A percentile compares a stretch with the other conserved stretches of the same genome.
Evolutionary conservation across 2,113 vertebrate species (phyloP).

Genomic region (Cyphomyrus discorhynchus): DNA sequence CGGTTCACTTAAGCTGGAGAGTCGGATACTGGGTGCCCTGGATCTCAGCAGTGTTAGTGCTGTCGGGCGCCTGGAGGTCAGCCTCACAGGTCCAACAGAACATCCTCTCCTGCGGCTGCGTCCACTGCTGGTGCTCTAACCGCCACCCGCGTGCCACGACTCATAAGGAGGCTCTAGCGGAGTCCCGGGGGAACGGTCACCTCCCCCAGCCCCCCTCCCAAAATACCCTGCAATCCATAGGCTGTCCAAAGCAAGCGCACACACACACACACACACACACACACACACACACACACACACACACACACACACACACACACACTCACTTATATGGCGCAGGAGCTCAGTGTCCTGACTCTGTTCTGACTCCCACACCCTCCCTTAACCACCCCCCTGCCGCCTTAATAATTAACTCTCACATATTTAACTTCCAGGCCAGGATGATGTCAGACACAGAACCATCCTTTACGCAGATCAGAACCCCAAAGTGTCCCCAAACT

Average conservation of each 20-base stretch:
- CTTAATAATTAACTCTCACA: slow-evolving; percentile 67
- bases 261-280: background rate
- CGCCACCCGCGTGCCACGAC: background rate
- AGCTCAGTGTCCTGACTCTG: slow-evolving; percentile 37
- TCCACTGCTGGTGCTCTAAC: background rate
- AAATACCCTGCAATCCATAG: background rate
- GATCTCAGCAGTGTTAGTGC: background rate
- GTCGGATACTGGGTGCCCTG: background rate
- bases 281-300: background rate
- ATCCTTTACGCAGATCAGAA: background rate
- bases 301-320: background rate
- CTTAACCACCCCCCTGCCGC: slow-evolving; percentile 28
- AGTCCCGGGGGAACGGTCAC: background rate
- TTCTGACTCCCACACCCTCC: slow-evolving; percentile 15
- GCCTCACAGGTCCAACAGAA: background rate
- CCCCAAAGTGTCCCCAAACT: background rate
- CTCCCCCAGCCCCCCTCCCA: background rate
- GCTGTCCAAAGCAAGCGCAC: background rate
- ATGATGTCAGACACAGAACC: slow-evolving; percentile 17
- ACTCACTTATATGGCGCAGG: slow-evolving; percentile 39
- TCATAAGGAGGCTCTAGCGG: background rate
- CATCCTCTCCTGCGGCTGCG: background rate
- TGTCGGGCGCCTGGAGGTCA: background rate
- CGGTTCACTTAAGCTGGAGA: background rate
- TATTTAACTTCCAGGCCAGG: slow-evolving; percentile 50